A percentile compares a stretch with the other conserved stretches of the same genome.
Evolutionary conservation across 2,797 vertebrate species (phyloP).

Genomic region (Oreortyx pictus): DNA sequence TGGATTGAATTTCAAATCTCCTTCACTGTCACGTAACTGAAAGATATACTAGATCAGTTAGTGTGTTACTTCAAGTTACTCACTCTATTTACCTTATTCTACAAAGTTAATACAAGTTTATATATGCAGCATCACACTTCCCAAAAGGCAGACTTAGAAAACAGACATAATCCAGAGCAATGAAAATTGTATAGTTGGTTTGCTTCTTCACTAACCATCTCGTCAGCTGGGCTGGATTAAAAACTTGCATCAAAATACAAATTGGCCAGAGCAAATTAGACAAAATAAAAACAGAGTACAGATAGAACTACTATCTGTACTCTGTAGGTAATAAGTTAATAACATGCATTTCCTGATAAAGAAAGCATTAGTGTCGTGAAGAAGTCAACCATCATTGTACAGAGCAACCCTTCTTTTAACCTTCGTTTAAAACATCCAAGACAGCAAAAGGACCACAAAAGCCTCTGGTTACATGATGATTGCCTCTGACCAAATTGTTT

Average conservation of each 20-base stretch:
- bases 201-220: not conserved
- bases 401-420: not conserved
- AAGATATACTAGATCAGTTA: not conserved
- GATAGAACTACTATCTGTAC: not conserved
- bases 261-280: not conserved
- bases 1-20: not conserved
- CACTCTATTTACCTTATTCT: not conserved
- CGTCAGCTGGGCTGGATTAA: not conserved
- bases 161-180: not conserved
- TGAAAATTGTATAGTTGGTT: not conserved
- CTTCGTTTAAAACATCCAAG: not conserved
- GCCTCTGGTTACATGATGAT: not conserved
- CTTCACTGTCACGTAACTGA: not conserved
- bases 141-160: not conserved
- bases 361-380: not conserved
- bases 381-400: not conserved
- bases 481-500: not conserved
- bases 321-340: not conserved
- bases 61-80: not conserved
- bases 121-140: not conserved
- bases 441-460: not conserved
- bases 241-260: not conserved
- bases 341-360: not conserved
- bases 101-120: not conserved
- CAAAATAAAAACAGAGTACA: not conserved